phyloP scores from a whole-genome alignment of 2,888 invertebrate species.

The Macrosiphum euphorbiae region DNA sequence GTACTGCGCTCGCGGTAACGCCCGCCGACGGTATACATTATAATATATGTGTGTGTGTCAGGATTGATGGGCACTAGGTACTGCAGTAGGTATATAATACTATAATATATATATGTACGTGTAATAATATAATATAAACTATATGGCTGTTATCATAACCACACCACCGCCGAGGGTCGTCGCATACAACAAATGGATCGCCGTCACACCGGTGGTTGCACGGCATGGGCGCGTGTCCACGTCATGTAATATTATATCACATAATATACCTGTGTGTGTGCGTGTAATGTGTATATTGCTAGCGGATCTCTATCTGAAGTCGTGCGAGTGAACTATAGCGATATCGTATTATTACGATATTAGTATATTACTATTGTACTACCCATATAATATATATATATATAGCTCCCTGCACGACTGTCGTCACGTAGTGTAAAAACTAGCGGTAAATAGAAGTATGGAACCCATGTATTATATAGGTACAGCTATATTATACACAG shows the following conservation, averaged over 20 bases:
- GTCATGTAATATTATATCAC: not conserved
- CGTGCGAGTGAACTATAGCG: not conserved
- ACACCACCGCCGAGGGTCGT: constrained; percentile 4
- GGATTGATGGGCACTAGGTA: constrained; percentile 52
- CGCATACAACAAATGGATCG: constrained; percentile 23
- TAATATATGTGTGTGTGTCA: not conserved
- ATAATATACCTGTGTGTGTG: not conserved
- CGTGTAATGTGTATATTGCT: not conserved
- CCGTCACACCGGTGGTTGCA: not conserved
- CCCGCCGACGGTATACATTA: constrained; percentile 17
- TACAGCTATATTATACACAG: not conserved
- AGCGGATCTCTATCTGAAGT: not conserved
- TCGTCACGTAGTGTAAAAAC: not conserved
- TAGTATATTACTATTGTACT: not conserved
- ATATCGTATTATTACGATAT: not conserved
- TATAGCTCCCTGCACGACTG: not conserved
- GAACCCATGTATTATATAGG: not conserved
- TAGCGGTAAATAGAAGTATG: not conserved
- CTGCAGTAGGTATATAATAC: no score
- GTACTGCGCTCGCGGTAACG: constrained; percentile 13
- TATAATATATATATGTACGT: not conserved
- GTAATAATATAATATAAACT: not conserved
- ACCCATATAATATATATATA: not conserved
- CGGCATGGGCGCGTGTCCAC: not conserved
- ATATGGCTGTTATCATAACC: constrained; percentile 26